phyloP scores from a whole-genome alignment of 2,113 vertebrate species.

The Orthonyx spaldingii region DNA sequence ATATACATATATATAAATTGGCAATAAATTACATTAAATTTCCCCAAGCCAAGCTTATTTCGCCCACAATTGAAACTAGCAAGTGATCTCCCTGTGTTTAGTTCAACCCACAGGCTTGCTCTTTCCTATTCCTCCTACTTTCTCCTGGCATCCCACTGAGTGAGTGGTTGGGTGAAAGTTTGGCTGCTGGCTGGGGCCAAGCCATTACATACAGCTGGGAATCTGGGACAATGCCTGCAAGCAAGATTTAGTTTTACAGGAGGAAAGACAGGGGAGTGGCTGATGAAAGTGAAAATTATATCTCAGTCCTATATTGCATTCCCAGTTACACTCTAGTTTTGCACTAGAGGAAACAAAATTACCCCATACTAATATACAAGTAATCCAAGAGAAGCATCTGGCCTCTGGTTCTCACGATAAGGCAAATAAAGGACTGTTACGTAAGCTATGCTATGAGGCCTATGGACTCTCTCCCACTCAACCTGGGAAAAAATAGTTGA shows the following conservation, averaged over 20 bases:
- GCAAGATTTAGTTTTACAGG: neutral
- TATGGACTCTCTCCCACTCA: neutral
- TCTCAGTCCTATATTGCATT: neutral
- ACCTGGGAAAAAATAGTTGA: neutral
- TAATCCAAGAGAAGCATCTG: neutral
- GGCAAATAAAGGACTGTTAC: neutral
- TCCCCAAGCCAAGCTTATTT: neutral
- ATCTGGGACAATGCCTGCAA: neutral
- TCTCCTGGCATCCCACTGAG: neutral
- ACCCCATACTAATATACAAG: neutral
- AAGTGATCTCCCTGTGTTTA: neutral
- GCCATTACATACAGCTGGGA: neutral
- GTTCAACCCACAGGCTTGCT: neutral
- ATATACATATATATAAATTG: neutral
- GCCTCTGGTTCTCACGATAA: neutral
- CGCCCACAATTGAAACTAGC: neutral
- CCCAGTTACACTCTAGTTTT: neutral
- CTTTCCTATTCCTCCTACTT: neutral
- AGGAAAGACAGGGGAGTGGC: rapidly evolving
- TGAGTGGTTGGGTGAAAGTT: neutral
- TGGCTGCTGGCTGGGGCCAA: neutral
- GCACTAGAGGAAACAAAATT: neutral
- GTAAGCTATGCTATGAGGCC: neutral
- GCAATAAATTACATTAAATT: neutral
- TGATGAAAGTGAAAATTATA: neutral